Conservation (phyloP, 1,140 invertebrate genomes). For the Zophobas morio region DNA sequence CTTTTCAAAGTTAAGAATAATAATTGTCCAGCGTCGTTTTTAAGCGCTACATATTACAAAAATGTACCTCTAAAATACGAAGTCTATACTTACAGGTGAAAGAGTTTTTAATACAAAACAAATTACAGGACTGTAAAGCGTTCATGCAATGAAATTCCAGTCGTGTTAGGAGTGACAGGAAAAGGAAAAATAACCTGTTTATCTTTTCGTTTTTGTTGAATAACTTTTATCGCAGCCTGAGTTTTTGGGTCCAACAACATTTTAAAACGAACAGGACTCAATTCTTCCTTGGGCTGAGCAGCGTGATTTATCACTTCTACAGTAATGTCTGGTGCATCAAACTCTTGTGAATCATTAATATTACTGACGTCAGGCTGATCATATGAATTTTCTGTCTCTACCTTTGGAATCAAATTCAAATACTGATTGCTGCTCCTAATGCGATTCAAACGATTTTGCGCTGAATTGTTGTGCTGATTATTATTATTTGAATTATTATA, state of each 20-base stretch:
- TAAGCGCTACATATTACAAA: too few relatives aligned
- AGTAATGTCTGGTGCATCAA: conserved; percentile 45
- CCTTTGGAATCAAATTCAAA: not conserved
- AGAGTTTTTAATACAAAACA: conserved; percentile 5
- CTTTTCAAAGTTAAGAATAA: too few relatives aligned
- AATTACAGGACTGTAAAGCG: conserved; percentile 28
- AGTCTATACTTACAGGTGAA: conserved; percentile 1
- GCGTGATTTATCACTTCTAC: conserved; percentile 47
- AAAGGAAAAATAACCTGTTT: conserved; percentile 39
- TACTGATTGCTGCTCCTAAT: conserved; percentile 15
- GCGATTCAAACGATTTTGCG: not conserved
- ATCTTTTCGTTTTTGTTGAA: conserved; percentile 44
- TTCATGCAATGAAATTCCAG: conserved; percentile 15
- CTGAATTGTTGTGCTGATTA: conserved; percentile 5
- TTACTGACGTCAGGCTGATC: not conserved
- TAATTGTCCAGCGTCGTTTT: too few relatives aligned
- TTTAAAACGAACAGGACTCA: conserved; percentile 32
- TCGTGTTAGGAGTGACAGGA: conserved; percentile 32
- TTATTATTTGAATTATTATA: conserved; percentile 8
- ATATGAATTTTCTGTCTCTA: conserved; percentile 4
- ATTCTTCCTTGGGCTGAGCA: not conserved
- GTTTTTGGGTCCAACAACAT: conserved; percentile 47
- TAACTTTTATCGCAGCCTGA: conserved; percentile 42
- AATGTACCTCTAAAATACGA: not conserved
- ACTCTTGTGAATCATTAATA: conserved; percentile 22